Conservation (phyloP, 2,113 vertebrate species). For the Fregata magnificens region DNA sequence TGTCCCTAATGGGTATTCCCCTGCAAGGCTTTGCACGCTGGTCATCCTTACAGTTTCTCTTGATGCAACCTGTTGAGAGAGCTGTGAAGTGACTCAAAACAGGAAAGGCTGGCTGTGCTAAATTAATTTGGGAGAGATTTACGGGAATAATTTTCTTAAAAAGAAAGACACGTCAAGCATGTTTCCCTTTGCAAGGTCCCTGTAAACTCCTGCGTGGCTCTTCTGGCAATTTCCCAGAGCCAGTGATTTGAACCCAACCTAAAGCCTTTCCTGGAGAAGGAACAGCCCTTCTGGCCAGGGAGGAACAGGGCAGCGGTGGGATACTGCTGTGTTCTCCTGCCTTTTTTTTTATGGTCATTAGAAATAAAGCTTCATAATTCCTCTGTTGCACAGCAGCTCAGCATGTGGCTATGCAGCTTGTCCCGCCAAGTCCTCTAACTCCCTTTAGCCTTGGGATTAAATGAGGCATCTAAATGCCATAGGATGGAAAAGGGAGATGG, state of each 20-base stretch:
- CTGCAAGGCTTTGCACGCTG: background rate
- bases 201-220: background rate
- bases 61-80: background rate
- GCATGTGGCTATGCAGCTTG: background rate
- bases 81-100: background rate
- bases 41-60: background rate
- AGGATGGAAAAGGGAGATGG: background rate
- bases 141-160: background rate
- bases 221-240: background rate
- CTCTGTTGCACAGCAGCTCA: background rate
- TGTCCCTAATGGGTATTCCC: background rate
- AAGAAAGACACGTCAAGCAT: background rate
- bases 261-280: background rate
- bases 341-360: background rate
- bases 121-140: background rate
- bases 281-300: background rate
- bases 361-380: background rate
- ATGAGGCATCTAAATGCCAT: background rate
- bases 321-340: background rate
- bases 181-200: background rate
- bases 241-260: background rate
- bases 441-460: background rate
- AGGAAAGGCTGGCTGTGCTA: background rate
- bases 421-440: background rate
- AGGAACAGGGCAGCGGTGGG: background rate